Evolutionary conservation across 2,113 vertebrate genomes (phyloP).

Genomic region (Mustela lutreola): DNA sequence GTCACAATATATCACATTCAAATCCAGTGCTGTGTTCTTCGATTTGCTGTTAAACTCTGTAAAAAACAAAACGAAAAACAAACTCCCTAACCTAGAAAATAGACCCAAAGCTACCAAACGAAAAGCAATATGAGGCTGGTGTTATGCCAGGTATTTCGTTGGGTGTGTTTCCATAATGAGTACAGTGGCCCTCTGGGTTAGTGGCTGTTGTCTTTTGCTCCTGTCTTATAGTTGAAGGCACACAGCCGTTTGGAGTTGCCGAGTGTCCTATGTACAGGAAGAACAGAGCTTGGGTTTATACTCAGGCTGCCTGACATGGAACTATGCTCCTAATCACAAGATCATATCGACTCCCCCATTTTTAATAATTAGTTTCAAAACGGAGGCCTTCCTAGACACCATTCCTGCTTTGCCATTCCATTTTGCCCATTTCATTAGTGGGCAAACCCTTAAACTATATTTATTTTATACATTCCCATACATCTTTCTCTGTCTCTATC

Average conservation of each 20-base stretch:
- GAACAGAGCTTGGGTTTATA: neutral
- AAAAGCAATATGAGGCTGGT: neutral
- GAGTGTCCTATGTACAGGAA: neutral
- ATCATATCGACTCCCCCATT: neutral
- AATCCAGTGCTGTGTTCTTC: neutral
- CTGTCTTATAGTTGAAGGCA: neutral
- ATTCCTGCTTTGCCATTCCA: neutral
- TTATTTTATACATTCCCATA: neutral
- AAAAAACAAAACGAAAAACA: neutral
- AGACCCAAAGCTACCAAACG: neutral
- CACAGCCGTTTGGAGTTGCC: neutral
- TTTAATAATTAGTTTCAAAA: slow-evolving; percentile 38
- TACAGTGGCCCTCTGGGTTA: neutral
- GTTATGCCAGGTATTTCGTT: neutral
- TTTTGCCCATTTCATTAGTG: neutral
- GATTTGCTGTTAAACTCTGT: neutral
- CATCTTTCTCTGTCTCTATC: neutral
- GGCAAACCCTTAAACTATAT: neutral
- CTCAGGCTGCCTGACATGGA: neutral
- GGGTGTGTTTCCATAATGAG: neutral
- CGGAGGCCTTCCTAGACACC: neutral
- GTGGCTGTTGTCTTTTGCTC: neutral
- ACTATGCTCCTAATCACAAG: neutral
- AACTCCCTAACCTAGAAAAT: neutral
- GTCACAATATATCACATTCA: neutral